Evolutionary conservation across 1,140 invertebrate genomes (phyloP).

Genomic region (Drosophila gunungcola): DNA sequence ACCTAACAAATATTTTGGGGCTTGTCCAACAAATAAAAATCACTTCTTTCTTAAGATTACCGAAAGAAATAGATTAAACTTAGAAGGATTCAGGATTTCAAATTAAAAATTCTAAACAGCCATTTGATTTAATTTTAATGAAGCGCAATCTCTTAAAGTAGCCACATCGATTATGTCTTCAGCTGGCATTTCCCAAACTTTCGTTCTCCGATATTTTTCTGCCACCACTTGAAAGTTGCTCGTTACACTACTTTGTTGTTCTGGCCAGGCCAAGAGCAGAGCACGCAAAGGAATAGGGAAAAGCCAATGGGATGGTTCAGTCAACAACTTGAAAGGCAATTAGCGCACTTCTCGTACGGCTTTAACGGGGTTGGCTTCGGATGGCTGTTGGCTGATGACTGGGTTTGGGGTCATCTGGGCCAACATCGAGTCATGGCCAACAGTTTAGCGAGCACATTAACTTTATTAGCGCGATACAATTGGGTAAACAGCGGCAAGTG

Average conservation of each 20-base stretch:
- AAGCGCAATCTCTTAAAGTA: constrained; percentile 8
- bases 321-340: constrained; percentile 79
- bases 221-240: constrained; percentile 30
- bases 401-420: constrained; percentile 52
- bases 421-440: constrained; percentile 67
- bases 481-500: constrained; percentile 48
- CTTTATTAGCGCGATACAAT: constrained; percentile 74
- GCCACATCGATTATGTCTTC: constrained; percentile 28
- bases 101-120: not conserved
- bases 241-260: constrained; percentile 30
- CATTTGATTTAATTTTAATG: not conserved
- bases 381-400: not conserved
- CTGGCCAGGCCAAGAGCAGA: constrained; percentile 13
- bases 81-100: too few relatives aligned
- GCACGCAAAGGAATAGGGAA: constrained; percentile 25
- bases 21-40: too few relatives aligned
- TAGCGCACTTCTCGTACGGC: constrained; percentile 60
- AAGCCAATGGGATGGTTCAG: constrained; percentile 54
- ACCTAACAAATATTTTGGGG: too few relatives aligned
- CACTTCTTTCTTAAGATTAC: too few relatives aligned
- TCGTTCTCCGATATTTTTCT: constrained; percentile 14
- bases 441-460: constrained; percentile 71
- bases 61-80: too few relatives aligned
- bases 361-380: constrained; percentile 3
- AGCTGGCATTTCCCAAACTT: constrained; percentile 9